Conservation (phyloP, 1,140 invertebrate genomes). For the Microplitis demolitor region DNA sequence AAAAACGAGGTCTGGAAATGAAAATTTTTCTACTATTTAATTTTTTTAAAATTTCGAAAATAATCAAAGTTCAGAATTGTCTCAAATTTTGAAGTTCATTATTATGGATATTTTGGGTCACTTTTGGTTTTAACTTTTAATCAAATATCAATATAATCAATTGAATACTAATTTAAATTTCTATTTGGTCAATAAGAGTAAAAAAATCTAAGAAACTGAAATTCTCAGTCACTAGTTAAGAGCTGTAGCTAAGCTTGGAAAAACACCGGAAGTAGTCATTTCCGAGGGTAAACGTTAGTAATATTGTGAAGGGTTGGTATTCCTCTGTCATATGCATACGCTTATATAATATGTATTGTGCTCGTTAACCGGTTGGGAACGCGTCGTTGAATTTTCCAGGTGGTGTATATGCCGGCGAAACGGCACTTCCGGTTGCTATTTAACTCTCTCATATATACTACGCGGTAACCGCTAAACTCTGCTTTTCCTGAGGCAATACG, state of each 20-base stretch:
- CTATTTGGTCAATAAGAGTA: background rate
- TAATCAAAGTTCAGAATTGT: too few relatives aligned
- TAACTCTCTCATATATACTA: background rate
- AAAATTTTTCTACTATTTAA: too few relatives aligned
- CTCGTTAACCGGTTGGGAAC: slow-evolving; percentile 1
- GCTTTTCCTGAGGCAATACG: background rate
- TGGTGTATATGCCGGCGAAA: background rate
- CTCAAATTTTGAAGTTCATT: too few relatives aligned
- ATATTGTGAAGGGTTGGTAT: background rate
- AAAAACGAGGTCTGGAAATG: too few relatives aligned
- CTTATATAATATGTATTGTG: background rate
- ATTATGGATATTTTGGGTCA: too few relatives aligned
- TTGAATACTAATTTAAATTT: too few relatives aligned
- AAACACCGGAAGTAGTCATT: background rate
- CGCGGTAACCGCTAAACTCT: background rate
- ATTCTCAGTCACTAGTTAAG: background rate
- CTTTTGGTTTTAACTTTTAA: too few relatives aligned
- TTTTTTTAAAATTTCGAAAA: too few relatives aligned
- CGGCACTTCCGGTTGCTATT: background rate
- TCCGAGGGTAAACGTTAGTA: background rate
- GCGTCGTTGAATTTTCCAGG: slow-evolving; percentile 2
- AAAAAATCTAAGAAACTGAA: background rate
- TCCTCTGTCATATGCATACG: background rate
- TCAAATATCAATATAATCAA: too few relatives aligned
- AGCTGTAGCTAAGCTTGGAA: background rate